These are phyloP conservation scores for Phaetusa simplex DNA, from an alignment of 2,113 vertebrate species.

Conservation along the genomic window DNA sequence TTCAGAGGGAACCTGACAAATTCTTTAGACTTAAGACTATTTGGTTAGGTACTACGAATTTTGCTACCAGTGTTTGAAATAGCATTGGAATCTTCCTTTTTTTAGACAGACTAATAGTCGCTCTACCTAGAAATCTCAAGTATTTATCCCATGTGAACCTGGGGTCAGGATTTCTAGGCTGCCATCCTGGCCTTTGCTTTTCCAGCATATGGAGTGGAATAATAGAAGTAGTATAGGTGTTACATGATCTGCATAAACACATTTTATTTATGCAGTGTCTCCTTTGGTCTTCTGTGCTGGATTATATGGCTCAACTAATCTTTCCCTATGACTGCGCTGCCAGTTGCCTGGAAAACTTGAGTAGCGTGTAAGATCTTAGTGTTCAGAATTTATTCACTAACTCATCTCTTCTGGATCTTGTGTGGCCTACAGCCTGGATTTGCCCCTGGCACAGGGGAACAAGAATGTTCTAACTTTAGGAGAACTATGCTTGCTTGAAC, in stretches of 20 bases:
- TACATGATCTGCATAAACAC: neutral
- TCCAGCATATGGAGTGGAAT: neutral
- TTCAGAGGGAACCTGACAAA: neutral
- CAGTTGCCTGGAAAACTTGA: neutral
- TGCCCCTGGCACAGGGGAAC: neutral
- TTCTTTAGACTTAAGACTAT: neutral
- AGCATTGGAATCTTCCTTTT: neutral
- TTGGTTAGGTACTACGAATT: neutral
- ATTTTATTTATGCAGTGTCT: neutral
- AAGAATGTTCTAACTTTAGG: neutral
- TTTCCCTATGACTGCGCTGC: fast-evolving
- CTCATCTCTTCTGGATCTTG: neutral
- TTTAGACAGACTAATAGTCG: neutral
- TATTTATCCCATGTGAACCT: neutral
- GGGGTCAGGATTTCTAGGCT: neutral
- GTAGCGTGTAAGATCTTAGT: neutral
- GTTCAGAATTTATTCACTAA: neutral
- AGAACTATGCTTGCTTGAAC: neutral
- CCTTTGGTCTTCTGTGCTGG: neutral
- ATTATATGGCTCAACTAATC: neutral
- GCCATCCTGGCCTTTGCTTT: neutral
- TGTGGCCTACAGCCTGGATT: neutral
- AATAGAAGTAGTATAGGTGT: neutral
- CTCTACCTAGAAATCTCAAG: neutral
- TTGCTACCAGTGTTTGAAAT: neutral